Conservation (phyloP, 2,888 invertebrate genomes). For the Protodeltote pygarga region DNA sequence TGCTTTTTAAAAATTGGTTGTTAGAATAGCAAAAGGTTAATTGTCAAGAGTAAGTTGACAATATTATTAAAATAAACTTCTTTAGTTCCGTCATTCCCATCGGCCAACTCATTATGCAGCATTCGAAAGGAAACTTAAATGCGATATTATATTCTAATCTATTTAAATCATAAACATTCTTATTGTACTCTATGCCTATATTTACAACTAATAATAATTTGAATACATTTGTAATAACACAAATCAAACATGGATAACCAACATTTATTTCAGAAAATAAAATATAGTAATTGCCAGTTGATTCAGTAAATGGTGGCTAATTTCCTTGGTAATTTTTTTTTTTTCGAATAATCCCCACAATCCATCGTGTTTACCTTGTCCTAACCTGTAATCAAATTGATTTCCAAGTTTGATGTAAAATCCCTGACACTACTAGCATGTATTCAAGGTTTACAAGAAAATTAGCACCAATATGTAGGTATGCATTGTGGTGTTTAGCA, state of each 20-base stretch:
- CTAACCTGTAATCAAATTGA: too few relatives aligned
- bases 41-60: too few relatives aligned
- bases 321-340: too few relatives aligned
- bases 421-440: too few relatives aligned
- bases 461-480: conserved; percentile 25
- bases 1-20: not conserved
- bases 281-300: conserved; percentile 8
- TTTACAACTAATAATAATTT: conserved; percentile 44
- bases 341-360: too few relatives aligned
- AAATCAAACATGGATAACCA: conserved; percentile 29
- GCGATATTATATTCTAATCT: conserved; percentile 35
- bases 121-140: conserved; percentile 30
- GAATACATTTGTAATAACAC: conserved; percentile 34
- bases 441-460: too few relatives aligned
- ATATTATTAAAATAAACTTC: too few relatives aligned
- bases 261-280: conserved; percentile 2
- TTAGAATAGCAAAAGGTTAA: conserved; percentile 15
- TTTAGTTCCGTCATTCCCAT: too few relatives aligned
- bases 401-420: too few relatives aligned
- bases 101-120: conserved; percentile 16
- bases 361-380: too few relatives aligned
- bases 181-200: conserved; percentile 42
- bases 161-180: conserved; percentile 29
- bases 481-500: conserved; percentile 26
- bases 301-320: too few relatives aligned